phyloP scores from a whole-genome alignment of 2,113 vertebrate genomes.

The Rhagologus leucostigma region DNA sequence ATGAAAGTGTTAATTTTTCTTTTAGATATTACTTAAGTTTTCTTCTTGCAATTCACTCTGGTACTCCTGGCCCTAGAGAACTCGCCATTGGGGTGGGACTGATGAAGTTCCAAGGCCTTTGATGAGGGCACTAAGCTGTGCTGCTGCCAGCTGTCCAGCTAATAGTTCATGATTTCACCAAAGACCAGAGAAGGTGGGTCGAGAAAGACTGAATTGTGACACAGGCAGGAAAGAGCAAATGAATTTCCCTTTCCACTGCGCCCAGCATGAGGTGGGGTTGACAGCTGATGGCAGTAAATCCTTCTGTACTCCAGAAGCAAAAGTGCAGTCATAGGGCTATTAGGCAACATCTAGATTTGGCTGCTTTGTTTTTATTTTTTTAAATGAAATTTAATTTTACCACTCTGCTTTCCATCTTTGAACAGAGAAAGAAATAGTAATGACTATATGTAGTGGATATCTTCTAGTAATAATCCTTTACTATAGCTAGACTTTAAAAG shows the following conservation, averaged over 20 bases:
- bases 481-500: conserved; percentile 61
- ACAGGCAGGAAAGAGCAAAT: neutral
- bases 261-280: neutral
- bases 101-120: neutral
- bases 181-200: neutral
- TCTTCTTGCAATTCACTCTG: neutral
- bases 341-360: neutral
- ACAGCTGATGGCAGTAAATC: neutral
- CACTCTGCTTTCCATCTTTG: neutral
- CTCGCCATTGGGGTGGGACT: neutral
- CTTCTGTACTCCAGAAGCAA: neutral
- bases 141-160: neutral
- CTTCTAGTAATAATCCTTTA: conserved; percentile 55
- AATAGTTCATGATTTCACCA: neutral
- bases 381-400: neutral
- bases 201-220: neutral
- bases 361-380: neutral
- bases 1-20: neutral
- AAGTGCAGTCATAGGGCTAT: fast-evolving
- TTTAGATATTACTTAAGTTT: neutral
- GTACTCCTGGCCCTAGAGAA: neutral
- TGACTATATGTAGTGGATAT: conserved; percentile 7
- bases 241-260: neutral
- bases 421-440: conserved; percentile 10
- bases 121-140: neutral